A percentile compares a stretch with the other conserved stretches of the same genome.
These are phyloP conservation scores for Ascaphus truei DNA, from an alignment of 2,113 vertebrate genomes.

Conservation along the genomic window DNA sequence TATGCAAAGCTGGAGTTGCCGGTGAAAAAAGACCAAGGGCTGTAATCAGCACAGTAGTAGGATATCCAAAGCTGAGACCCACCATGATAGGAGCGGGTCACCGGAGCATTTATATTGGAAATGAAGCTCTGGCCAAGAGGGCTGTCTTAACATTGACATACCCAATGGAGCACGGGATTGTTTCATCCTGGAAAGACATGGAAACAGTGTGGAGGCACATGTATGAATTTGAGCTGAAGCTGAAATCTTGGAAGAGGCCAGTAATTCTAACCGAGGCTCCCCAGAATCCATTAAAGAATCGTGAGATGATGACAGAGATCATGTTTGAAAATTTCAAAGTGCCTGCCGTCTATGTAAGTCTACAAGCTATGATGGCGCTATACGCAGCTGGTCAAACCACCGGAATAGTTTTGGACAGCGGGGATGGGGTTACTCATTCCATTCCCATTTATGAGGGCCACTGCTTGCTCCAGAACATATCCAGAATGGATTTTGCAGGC, in stretches of 20 bases:
- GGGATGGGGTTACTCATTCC: too few species aligned
- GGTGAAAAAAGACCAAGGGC: not conserved
- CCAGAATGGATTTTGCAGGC: constrained; percentile 12
- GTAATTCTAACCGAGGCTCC: too few species aligned
- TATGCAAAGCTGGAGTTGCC: constrained; percentile 5
- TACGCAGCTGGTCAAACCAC: too few species aligned
- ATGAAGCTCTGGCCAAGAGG: constrained; percentile 6
- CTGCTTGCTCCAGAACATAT: constrained; percentile 8
- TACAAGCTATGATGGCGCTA: too few species aligned
- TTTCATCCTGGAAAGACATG: not conserved
- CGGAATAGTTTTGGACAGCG: too few species aligned
- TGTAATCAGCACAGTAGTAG: not conserved
- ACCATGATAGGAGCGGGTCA: not conserved
- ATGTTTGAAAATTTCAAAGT: too few species aligned
- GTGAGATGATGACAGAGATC: too few species aligned
- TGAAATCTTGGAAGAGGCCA: too few species aligned
- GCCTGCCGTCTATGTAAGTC: too few species aligned
- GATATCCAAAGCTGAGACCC: not conserved
- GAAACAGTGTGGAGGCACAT: too few species aligned
- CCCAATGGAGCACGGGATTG: not conserved
- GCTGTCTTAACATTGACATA: not conserved
- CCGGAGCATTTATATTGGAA: constrained; percentile 1
- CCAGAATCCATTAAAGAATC: too few species aligned
- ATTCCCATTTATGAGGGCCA: constrained; percentile 14
- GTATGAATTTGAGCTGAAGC: too few species aligned